Evolutionary conservation across 2,888 invertebrate genomes (phyloP).

Genomic region (Leucophenga montana): DNA sequence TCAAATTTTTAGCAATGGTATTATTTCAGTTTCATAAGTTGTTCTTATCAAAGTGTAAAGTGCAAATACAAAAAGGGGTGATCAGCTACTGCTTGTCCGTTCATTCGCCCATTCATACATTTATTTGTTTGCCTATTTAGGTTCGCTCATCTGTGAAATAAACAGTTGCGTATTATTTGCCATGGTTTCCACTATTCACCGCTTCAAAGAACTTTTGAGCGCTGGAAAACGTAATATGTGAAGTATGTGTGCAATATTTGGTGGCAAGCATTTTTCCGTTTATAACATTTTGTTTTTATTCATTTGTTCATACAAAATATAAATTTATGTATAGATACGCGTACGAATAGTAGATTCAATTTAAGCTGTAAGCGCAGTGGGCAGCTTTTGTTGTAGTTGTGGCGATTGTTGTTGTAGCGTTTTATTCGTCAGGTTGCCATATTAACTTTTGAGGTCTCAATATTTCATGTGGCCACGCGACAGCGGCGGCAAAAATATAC

Average conservation of each 20-base stretch:
- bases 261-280: background rate
- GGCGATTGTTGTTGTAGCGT: background rate
- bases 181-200: constrained; percentile 43
- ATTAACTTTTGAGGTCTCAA: constrained; percentile 32
- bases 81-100: background rate
- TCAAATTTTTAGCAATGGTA: background rate
- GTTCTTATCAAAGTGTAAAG: constrained; percentile 1
- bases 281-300: constrained; percentile 2
- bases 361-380: background rate
- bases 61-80: background rate
- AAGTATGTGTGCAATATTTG: no score
- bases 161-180: constrained; percentile 49
- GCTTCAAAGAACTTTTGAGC: background rate
- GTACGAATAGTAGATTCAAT: no score
- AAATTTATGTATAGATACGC: no score
- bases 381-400: no score
- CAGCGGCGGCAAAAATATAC: constrained; percentile 31
- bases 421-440: constrained; percentile 21
- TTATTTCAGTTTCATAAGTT: constrained; percentile 17
- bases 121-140: background rate
- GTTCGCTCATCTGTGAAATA: constrained; percentile 26
- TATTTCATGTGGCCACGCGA: constrained; percentile 15
- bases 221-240: background rate
- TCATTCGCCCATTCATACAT: background rate
- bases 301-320: background rate